Evolutionary conservation across 2,888 invertebrate genomes (phyloP).

Genomic region (Tinea pellionella): DNA sequence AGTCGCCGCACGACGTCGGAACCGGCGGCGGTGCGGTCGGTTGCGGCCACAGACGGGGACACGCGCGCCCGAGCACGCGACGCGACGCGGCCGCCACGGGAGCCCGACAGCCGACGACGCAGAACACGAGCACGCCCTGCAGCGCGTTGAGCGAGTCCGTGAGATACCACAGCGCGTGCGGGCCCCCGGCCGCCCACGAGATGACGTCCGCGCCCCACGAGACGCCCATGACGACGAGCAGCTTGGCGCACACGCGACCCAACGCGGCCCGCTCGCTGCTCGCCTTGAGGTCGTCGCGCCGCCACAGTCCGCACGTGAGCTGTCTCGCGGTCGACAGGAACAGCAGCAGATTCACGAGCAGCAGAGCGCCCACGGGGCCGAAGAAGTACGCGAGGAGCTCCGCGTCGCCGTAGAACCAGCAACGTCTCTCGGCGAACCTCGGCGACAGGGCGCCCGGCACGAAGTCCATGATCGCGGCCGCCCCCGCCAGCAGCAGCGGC

Average conservation of each 20-base stretch:
- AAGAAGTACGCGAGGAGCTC: conserved; percentile 88
- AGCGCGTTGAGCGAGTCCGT: conserved; percentile 88
- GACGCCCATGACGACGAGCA: conserved; percentile 85
- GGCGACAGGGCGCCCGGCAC: conserved; percentile 66
- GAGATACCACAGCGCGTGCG: conserved; percentile 81
- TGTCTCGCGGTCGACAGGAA: conserved; percentile 86
- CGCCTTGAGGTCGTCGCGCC: conserved; percentile 88
- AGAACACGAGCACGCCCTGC: conserved; percentile 89
- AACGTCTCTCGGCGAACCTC: conserved; percentile 80
- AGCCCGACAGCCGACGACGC: conserved; percentile 90
- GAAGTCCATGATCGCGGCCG: conserved; percentile 79
- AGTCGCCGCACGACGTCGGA: conserved; percentile 83
- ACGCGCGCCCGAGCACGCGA: conserved; percentile 35
- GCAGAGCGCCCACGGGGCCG: conserved; percentile 83
- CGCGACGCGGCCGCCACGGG: conserved; percentile 72
- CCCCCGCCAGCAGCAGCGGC: conserved; percentile 79
- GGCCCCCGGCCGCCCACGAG: conserved; percentile 86
- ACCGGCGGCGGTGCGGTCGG: conserved; percentile 24
- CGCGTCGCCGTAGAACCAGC: conserved; percentile 88
- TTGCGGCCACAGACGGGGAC: conserved; percentile 29
- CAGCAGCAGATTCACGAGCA: conserved; percentile 81
- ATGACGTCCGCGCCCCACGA: conserved; percentile 80
- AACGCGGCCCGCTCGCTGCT: conserved; percentile 79
- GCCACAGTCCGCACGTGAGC: conserved; percentile 89
- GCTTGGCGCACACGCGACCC: conserved; percentile 86